These are phyloP conservation scores for Bubo bubo DNA, from an alignment of 2,113 vertebrate species.

Conservation along the genomic window DNA sequence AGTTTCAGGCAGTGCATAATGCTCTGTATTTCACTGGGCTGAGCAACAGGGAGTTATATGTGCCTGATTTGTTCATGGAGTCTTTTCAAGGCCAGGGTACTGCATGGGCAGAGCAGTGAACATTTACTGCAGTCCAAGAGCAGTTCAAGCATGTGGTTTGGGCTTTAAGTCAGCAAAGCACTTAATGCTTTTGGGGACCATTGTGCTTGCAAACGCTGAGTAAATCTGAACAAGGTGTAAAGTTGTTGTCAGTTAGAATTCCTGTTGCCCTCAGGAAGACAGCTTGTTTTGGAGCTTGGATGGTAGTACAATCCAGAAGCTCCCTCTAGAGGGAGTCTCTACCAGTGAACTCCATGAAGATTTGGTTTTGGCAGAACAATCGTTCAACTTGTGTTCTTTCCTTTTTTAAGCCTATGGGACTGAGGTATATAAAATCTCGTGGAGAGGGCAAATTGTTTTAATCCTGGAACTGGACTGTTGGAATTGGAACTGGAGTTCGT, in stretches of 20 bases:
- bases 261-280: neutral
- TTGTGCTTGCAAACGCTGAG: neutral
- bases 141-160: neutral
- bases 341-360: neutral
- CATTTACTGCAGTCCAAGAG: neutral
- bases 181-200: neutral
- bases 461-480: neutral
- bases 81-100: neutral
- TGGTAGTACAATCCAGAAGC: neutral
- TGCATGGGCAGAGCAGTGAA: neutral
- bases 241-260: neutral
- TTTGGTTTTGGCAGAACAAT: neutral
- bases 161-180: neutral
- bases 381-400: neutral
- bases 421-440: neutral
- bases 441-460: neutral
- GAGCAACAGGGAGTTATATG: neutral
- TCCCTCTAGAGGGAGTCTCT: constrained; percentile 28
- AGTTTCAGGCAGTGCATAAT: neutral
- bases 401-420: neutral
- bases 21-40: neutral
- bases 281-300: neutral
- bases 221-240: neutral
- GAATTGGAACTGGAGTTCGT: neutral
- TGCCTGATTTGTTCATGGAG: neutral